A percentile compares a stretch with the other conserved stretches of the same genome.
Evolutionary conservation across 1,140 invertebrate species (phyloP).

Genomic region (Palaemon carinicauda): DNA sequence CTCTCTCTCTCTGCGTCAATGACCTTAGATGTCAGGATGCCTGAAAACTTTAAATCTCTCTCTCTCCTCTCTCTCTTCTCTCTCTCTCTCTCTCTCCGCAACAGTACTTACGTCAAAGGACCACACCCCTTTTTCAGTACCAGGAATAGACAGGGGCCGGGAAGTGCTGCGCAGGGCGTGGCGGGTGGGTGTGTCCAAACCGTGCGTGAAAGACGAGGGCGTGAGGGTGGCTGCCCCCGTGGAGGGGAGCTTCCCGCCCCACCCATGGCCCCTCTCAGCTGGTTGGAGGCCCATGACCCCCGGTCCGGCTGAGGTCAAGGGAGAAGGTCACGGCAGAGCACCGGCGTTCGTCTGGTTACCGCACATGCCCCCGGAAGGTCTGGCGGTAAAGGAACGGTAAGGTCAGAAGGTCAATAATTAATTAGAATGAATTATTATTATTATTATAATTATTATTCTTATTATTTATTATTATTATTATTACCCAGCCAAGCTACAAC

Average conservation of each 20-base stretch:
- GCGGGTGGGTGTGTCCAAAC: slow-evolving; percentile 36
- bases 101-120: not conserved
- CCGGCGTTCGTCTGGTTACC: not conserved
- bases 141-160: slow-evolving; percentile 42
- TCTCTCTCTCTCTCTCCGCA: no score
- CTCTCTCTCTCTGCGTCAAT: no score
- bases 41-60: no score
- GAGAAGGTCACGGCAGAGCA: not conserved
- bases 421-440: no score
- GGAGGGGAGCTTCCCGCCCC: slow-evolving; percentile 18
- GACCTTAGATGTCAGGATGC: no score
- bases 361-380: slow-evolving; percentile 7
- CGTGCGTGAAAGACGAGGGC: slow-evolving; percentile 38
- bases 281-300: slow-evolving; percentile 40
- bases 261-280: slow-evolving; percentile 44
- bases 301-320: slow-evolving; percentile 13
- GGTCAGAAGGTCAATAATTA: no score
- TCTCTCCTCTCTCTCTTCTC: no score
- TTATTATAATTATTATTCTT: no score
- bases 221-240: slow-evolving; percentile 31
- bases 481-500: no score
- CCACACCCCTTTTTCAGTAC: slow-evolving; percentile 13
- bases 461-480: no score
- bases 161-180: slow-evolving; percentile 41
- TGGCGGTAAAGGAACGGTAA: not conserved